Base-by-base conservation (phyloP, 1,140 invertebrate species). In the Caenorhabditis inopinata region DNA sequence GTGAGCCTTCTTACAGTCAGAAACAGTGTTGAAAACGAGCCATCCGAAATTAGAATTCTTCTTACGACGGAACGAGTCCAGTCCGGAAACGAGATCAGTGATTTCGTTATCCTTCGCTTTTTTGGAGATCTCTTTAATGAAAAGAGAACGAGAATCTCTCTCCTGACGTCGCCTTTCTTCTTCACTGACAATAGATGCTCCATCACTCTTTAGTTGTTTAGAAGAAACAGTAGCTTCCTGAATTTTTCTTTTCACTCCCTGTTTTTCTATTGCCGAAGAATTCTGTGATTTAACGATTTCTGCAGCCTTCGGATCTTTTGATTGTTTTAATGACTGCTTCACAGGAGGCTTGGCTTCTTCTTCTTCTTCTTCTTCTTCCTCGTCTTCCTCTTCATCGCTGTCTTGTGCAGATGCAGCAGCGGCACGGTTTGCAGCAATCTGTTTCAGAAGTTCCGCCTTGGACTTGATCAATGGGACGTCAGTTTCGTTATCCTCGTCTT, bases 101-200 rank as follows among this genome's bases (percentile, higher is more conserved):
- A 83, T 21, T 21, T 68, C 74, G 16, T 73, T 35, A 29, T 78
- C 51, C 47, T 81, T 79, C 2, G 62, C 62, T 7, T 49, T 58
- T 18, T 73, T 68, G 16, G 74, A 42, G 21, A 83, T 80, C 3
- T 81, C 82, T 27, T 82, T 81, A 14, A 83, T 51, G 75, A 83
- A 83, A 4, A 83, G 53, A 29, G 80, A 62, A 16, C 76, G 58
- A 18, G 51, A 46, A 68, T 83, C 75, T 27, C 80, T 46, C 3
- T 81, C 74, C 16, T 78, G 29, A 32, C 80, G 80, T 46, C 82
- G 18, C 27, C 74, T 42, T 6, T 82, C 51, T 21, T 83, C 75
- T 29, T 83, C 82, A 46, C 18, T 58, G n/a, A 78, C 14, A 25
- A 83, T 82, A 12, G 74, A 47, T 29, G 42, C 45, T 45, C 53